These are phyloP conservation scores for Chrysolina oricalcia DNA, from an alignment of 2,888 invertebrate genomes.

Conservation along the genomic window DNA sequence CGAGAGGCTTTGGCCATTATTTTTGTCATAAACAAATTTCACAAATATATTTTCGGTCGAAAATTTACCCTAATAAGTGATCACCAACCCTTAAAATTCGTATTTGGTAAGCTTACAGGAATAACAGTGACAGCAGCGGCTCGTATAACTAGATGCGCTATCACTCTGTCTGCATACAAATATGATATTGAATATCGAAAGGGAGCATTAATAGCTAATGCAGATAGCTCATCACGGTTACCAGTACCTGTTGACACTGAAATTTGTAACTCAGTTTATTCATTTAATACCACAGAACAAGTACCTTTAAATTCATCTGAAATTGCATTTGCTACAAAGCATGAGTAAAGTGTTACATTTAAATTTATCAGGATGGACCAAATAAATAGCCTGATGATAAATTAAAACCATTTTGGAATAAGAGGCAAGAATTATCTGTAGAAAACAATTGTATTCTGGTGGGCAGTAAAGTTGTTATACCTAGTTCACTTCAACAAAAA, in stretches of 20 bases:
- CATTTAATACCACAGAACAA: constrained; percentile 8
- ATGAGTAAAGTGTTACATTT: neutral
- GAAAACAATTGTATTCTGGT: constrained; percentile 21
- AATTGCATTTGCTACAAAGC: constrained; percentile 1
- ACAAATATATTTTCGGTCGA: constrained; percentile 59
- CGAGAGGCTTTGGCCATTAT: constrained; percentile 63
- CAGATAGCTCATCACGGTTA: constrained; percentile 35
- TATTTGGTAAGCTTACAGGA: constrained; percentile 36
- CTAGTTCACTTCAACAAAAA: constrained; percentile 13
- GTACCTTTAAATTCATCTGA: constrained; percentile 12
- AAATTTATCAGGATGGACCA: constrained; percentile 29
- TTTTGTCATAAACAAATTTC: constrained; percentile 62
- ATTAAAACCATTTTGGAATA: constrained; percentile 33
- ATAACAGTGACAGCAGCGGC: neutral
- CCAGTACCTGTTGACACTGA: constrained; percentile 11
- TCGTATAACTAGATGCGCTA: neutral
- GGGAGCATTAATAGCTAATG: constrained; percentile 43
- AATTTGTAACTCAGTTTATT: neutral
- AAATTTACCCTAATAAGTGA: constrained; percentile 1
- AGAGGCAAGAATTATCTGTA: constrained; percentile 32
- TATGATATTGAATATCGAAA: constrained; percentile 43
- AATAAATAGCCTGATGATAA: constrained; percentile 12
- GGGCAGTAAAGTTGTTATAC: constrained; percentile 24
- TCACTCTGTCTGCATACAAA: neutral
- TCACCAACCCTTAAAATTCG: constrained; percentile 50